Evolutionary conservation across 2,113 vertebrate genomes (phyloP).

Genomic region (Motacilla alba): DNA sequence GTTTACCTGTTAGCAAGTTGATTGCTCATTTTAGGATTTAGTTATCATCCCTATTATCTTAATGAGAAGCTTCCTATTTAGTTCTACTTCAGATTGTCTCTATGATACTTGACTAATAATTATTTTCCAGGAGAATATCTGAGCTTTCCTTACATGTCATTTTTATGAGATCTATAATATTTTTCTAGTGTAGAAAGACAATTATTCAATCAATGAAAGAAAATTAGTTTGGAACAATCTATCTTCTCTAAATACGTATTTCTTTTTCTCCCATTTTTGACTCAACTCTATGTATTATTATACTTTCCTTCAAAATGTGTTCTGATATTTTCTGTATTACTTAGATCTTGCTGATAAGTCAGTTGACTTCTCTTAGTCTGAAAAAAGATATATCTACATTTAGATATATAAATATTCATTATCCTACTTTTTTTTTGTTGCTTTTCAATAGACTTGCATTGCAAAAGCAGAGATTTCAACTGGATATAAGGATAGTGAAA

Average conservation of each 20-base stretch:
- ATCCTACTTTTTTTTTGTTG: background rate
- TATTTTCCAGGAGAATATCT: background rate
- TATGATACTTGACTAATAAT: background rate
- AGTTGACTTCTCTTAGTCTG: background rate
- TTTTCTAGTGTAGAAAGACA: background rate
- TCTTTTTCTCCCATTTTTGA: background rate
- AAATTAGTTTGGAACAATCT: background rate
- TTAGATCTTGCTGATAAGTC: background rate
- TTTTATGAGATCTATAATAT: background rate
- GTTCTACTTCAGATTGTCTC: background rate
- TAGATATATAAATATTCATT: background rate
- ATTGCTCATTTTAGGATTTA: background rate
- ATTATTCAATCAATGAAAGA: background rate
- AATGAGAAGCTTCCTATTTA: background rate
- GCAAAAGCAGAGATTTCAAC: background rate
- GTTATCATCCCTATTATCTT: background rate
- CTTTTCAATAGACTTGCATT: background rate
- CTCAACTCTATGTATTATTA: background rate
- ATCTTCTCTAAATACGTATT: background rate
- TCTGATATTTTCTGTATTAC: background rate
- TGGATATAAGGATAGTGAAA: background rate
- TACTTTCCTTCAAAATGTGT: background rate
- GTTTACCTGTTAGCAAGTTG: background rate
- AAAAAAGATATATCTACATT: background rate
- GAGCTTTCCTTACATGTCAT: background rate